Percentiles rank a stretch among this genome's conserved stretches.
phyloP scores from a whole-genome alignment of 1,140 invertebrate genomes.

The Achroia grisella region DNA sequence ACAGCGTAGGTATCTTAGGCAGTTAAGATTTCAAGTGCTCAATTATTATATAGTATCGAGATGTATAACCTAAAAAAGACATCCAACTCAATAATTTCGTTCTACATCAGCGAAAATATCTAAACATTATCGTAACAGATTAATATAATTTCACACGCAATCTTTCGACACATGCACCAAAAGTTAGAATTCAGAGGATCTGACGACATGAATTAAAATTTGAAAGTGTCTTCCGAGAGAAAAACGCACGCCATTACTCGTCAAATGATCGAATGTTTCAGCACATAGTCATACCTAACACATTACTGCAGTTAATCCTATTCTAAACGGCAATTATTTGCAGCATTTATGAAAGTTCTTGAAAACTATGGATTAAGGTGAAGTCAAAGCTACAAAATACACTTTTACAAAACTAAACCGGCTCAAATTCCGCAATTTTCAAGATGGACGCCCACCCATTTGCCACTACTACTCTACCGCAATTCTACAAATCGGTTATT shows the following conservation, averaged over 20 bases:
- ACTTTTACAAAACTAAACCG: conserved; percentile 69
- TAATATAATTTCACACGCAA: conserved; percentile 7
- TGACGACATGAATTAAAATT: conserved; percentile 62
- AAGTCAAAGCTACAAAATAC: conserved; percentile 65
- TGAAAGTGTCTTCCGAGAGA: conserved; percentile 63
- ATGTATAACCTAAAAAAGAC: conserved; percentile 72
- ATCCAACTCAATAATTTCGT: conserved; percentile 49
- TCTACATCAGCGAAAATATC: background rate
- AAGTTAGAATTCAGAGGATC: conserved; percentile 23
- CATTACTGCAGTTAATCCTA: conserved; percentile 70
- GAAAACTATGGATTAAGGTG: conserved; percentile 64
- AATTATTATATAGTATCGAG: conserved; percentile 58
- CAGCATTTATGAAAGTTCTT: conserved; percentile 63
- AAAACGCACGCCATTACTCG: conserved; percentile 74
- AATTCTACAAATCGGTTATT: conserved; percentile 6
- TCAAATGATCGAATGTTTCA: conserved; percentile 70
- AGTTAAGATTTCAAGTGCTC: conserved; percentile 60
- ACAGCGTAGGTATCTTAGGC: conserved; percentile 43
- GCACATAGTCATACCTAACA: conserved; percentile 69
- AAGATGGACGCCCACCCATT: conserved; percentile 73
- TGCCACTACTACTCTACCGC: conserved; percentile 35
- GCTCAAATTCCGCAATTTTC: conserved; percentile 71
- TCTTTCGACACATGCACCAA: conserved; percentile 14
- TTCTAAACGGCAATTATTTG: conserved; percentile 58
- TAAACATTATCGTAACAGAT: background rate